Conservation (phyloP, 2,888 invertebrate genomes). For the Limnephilus lunatus region DNA sequence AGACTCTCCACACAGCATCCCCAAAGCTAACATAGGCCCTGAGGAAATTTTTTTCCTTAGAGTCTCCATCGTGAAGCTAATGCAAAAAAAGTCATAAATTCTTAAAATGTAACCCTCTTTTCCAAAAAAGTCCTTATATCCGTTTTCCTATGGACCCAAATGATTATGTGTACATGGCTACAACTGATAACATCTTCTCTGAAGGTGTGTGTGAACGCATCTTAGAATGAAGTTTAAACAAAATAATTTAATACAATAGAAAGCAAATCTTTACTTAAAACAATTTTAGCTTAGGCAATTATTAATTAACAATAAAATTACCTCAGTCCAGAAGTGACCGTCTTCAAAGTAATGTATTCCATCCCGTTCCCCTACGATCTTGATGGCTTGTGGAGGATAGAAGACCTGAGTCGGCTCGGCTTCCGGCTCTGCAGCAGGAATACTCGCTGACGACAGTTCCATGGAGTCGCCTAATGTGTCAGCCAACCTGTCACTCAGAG, state of each 20-base stretch:
- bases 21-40: too few species aligned
- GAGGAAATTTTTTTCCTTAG: too few species aligned
- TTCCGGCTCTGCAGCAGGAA: conserved; percentile 69
- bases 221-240: neutral
- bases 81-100: too few species aligned
- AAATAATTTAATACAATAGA: neutral
- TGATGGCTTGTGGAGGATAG: conserved; percentile 82
- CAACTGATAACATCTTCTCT: too few species aligned
- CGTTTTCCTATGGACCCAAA: too few species aligned
- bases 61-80: too few species aligned
- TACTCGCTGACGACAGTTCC: conserved; percentile 65
- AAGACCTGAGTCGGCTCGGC: conserved; percentile 73
- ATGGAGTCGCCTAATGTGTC: conserved; percentile 68
- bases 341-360: conserved; percentile 95
- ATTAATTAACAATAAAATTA: conserved; percentile 64
- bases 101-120: too few species aligned
- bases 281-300: neutral
- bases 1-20: too few species aligned
- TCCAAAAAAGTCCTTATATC: too few species aligned
- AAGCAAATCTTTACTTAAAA: neutral
- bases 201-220: too few species aligned
- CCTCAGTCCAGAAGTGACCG: conserved; percentile 96
- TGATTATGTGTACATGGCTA: too few species aligned
- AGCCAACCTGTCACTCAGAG: conserved; percentile 58
- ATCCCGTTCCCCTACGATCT: conserved; percentile 86